Evolutionary conservation across 2,888 invertebrate genomes (phyloP).

Genomic region (Folsomia manolachei): DNA sequence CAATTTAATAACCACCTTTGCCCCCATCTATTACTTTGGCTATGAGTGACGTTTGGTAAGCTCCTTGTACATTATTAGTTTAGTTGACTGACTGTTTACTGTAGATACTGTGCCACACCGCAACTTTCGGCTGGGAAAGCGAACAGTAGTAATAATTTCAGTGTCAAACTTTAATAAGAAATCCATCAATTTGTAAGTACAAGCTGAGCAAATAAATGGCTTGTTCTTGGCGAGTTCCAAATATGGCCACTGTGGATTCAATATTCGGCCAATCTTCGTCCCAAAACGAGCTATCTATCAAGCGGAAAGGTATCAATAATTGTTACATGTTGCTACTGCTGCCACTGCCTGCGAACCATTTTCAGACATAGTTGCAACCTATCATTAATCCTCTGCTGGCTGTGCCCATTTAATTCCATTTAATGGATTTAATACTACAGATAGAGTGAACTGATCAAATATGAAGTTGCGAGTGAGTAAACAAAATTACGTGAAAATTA

Average conservation of each 20-base stretch:
- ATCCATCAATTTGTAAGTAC: not conserved
- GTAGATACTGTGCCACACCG: not conserved
- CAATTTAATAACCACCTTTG: slow-evolving; percentile 7
- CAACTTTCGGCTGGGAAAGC: too few relatives aligned
- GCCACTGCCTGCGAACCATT: too few relatives aligned
- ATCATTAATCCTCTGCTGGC: not conserved
- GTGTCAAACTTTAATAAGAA: slow-evolving; percentile 2
- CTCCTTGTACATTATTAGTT: too few relatives aligned
- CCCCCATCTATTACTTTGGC: not conserved
- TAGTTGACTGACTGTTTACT: not conserved
- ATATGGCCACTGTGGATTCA: not conserved
- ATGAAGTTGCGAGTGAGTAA: not conserved
- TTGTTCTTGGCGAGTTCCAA: not conserved
- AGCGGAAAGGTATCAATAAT: not conserved
- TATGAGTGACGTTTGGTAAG: not conserved
- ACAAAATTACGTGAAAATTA: not conserved
- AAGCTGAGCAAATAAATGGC: slow-evolving; percentile 2
- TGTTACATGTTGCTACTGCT: not conserved
- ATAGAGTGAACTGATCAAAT: not conserved
- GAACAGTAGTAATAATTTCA: slow-evolving; percentile 5
- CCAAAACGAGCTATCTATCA: not conserved
- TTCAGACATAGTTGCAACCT: not conserved
- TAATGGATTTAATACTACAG: too few relatives aligned
- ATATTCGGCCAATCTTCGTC: not conserved
- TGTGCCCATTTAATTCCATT: too few relatives aligned